A percentile compares a stretch with the other conserved stretches of the same genome.
Evolutionary conservation across 2,113 vertebrate genomes (phyloP).

Genomic region (Maccullochella peelii): DNA sequence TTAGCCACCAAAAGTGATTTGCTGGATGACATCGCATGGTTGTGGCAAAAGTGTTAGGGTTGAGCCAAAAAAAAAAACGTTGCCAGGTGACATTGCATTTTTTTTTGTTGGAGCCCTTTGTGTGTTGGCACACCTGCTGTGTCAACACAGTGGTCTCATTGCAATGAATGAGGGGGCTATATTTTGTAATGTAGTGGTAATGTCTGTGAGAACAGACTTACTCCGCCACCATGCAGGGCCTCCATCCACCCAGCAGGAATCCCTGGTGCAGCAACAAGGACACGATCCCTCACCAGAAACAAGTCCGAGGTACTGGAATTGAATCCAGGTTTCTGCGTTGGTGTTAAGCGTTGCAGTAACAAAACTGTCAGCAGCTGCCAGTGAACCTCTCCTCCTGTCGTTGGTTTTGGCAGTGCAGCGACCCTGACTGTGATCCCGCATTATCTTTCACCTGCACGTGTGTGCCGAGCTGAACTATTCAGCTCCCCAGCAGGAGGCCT

Average conservation of each 20-base stretch:
- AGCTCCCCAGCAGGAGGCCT: conserved; percentile 29
- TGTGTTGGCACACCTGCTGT: not conserved
- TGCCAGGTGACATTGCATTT: not conserved
- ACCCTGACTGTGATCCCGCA: conserved; percentile 29
- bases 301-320: not conserved
- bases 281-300: conserved; percentile 12
- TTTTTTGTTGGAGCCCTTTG: not conserved
- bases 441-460: conserved; percentile 48
- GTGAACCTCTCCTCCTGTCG: conserved; percentile 16
- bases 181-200: not conserved
- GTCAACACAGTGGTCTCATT: not conserved
- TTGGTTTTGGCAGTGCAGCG: not conserved
- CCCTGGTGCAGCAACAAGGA: not conserved
- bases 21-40: not conserved
- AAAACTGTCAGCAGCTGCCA: conserved; percentile 24
- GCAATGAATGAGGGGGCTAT: not conserved
- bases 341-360: conserved; percentile 9
- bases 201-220: not conserved
- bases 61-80: not conserved
- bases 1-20: not conserved
- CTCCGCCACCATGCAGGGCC: not conserved
- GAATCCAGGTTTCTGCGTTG: conserved; percentile 2
- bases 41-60: not conserved
- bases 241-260: not conserved
- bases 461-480: conserved; percentile 42